phyloP scores from a whole-genome alignment of 2,797 vertebrate genomes.

The Myiotriccus ornatus region DNA sequence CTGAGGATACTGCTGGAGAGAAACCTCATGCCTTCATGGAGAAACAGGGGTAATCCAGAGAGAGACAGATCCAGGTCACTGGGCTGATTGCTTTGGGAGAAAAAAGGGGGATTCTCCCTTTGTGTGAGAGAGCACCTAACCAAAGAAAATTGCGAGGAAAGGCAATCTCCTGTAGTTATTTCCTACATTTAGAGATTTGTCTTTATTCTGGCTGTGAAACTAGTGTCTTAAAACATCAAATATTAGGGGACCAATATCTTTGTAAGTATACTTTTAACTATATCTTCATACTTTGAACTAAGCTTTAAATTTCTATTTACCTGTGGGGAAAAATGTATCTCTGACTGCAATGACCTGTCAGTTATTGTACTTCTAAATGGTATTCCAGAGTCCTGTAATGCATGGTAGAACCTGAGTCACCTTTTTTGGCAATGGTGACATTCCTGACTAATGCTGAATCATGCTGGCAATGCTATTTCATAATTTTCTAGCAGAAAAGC shows the following conservation, averaged over 20 bases:
- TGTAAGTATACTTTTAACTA: neutral
- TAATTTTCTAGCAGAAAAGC: neutral
- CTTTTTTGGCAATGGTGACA: neutral
- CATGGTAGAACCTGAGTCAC: neutral
- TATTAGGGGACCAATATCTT: neutral
- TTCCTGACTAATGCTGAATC: constrained; percentile 22
- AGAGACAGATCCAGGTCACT: neutral
- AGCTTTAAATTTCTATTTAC: neutral
- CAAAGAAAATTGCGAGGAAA: neutral
- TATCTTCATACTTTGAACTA: neutral
- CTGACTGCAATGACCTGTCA: neutral
- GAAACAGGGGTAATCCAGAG: neutral
- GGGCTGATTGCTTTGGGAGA: neutral
- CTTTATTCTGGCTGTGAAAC: neutral
- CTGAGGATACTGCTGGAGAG: neutral
- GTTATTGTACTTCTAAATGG: neutral
- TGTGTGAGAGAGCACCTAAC: neutral
- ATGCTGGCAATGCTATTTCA: neutral
- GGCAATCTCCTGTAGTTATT: neutral
- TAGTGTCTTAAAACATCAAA: neutral
- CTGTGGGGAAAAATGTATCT: fast-evolving
- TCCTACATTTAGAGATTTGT: neutral
- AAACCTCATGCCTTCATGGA: neutral
- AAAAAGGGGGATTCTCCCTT: neutral
- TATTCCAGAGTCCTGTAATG: neutral